phyloP scores from a whole-genome alignment of 2,113 vertebrate genomes.

The Sciurus niger region DNA sequence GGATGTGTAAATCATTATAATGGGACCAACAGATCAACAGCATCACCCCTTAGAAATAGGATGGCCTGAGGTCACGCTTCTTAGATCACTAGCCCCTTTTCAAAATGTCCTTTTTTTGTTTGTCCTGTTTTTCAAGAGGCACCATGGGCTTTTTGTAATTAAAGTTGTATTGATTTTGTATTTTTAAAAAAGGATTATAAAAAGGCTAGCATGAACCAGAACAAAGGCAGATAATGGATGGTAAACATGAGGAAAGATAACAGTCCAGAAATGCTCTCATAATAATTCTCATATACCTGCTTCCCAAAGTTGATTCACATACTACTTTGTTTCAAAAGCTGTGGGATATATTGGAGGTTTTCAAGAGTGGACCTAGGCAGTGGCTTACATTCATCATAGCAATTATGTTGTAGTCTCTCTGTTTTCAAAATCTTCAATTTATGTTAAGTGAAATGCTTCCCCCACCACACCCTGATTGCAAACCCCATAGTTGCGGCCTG shows the following conservation, averaged over 20 bases:
- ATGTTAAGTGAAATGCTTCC: conserved; percentile 59
- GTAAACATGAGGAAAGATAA: conserved; percentile 77
- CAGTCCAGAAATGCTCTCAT: conserved; percentile 63
- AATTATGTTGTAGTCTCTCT: conserved; percentile 30
- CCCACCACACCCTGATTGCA: background rate
- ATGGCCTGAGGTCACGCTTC: conserved; percentile 71
- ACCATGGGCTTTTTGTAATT: conserved; percentile 73
- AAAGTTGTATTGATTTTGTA: conserved; percentile 82
- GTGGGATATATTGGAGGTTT: background rate
- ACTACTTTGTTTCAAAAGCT: conserved; percentile 42
- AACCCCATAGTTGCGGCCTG: background rate
- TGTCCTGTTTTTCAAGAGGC: conserved; percentile 74
- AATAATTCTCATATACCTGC: conserved; percentile 56
- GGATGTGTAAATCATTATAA: conserved; percentile 77
- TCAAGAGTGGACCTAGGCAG: background rate
- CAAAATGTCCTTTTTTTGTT: conserved; percentile 78
- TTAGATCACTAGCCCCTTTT: conserved; percentile 72
- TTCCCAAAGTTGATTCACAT: conserved; percentile 58
- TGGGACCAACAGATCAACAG: conserved; percentile 63
- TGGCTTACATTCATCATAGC: conserved; percentile 41
- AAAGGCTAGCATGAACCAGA: conserved; percentile 77
- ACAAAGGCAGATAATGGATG: conserved; percentile 81
- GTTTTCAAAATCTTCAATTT: conserved; percentile 54
- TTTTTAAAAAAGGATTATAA: conserved; percentile 85
- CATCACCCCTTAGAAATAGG: conserved; percentile 40